A percentile compares a stretch with the other conserved stretches of the same genome.
Evolutionary conservation across 1,140 invertebrate species (phyloP).

Genomic region (Drosophila nigrodunni): DNA sequence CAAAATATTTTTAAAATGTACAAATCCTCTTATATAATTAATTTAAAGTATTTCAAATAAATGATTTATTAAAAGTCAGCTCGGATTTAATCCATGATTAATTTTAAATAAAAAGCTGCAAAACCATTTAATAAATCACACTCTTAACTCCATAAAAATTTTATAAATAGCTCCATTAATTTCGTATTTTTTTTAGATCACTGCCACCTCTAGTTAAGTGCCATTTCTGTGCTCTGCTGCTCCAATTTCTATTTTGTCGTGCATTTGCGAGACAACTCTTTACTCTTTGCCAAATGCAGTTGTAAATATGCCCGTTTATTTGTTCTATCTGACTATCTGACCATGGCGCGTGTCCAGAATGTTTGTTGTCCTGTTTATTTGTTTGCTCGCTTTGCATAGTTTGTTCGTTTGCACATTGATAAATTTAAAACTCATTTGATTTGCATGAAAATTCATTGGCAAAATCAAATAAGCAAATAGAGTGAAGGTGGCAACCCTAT

Average conservation of each 20-base stretch:
- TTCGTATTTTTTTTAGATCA: neutral
- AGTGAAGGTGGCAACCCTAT: neutral
- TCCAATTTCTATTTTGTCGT: neutral
- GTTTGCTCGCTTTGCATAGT: conserved; percentile 58
- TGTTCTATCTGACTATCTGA: conserved; percentile 53
- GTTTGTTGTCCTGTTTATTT: conserved; percentile 61
- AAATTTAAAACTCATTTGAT: conserved; percentile 81
- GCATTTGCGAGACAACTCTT: conserved; percentile 3
- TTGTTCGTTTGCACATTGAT: conserved; percentile 52
- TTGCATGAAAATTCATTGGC: conserved; percentile 75
- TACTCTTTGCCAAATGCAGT: conserved; percentile 60
- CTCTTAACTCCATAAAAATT: too few relatives aligned
- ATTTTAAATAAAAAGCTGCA: too few relatives aligned
- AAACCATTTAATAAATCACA: too few relatives aligned
- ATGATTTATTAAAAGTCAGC: too few relatives aligned
- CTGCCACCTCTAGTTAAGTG: neutral
- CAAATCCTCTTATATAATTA: too few relatives aligned
- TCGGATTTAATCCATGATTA: too few relatives aligned
- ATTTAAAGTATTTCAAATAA: too few relatives aligned
- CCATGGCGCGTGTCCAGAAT: conserved; percentile 10
- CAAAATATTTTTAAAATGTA: too few relatives aligned
- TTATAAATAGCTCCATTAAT: too few relatives aligned
- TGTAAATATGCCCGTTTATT: conserved; percentile 80
- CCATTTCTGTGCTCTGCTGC: neutral
- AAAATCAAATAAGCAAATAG: conserved; percentile 13